A percentile compares a stretch with the other conserved stretches of the same genome.
These are phyloP conservation scores for Bradynema listronoti DNA, from an alignment of 1,140 invertebrate species.

Conservation along the genomic window DNA sequence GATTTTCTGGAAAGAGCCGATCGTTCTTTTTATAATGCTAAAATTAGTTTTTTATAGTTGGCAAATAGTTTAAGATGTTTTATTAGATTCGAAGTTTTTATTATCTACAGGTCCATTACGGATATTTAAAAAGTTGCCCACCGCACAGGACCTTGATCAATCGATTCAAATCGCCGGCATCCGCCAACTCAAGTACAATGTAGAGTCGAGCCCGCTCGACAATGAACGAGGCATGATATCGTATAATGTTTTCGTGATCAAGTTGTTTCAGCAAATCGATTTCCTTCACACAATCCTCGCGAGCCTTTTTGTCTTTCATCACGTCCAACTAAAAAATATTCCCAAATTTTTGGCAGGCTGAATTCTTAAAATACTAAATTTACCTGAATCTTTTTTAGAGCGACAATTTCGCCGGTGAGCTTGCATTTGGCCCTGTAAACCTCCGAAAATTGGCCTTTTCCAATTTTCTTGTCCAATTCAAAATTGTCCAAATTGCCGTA, in stretches of 20 bases:
- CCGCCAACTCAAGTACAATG: conserved; percentile 74
- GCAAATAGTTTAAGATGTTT: neutral
- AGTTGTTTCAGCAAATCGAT: conserved; percentile 69
- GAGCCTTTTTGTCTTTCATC: conserved; percentile 67
- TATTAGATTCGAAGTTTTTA: neutral
- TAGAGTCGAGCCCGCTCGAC: conserved; percentile 64
- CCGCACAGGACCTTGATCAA: conserved; percentile 64
- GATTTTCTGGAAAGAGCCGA: conserved; percentile 68
- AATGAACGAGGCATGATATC: conserved; percentile 70
- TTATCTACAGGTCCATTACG: too few species aligned
- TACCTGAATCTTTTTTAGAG: conserved; percentile 67
- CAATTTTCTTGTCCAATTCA: conserved; percentile 65
- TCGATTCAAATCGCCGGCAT: conserved; percentile 69
- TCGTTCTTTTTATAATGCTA: conserved; percentile 66
- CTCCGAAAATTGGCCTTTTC: conserved; percentile 66
- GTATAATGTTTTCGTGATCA: conserved; percentile 72
- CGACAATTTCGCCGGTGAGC: conserved; percentile 61
- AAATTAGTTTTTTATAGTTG: conserved; percentile 11
- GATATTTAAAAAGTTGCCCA: neutral
- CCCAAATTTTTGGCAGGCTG: neutral
- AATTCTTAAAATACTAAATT: neutral
- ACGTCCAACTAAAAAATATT: conserved; percentile 63
- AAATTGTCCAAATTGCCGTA: conserved; percentile 61
- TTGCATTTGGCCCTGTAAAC: conserved; percentile 64
- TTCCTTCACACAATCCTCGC: conserved; percentile 68